phyloP scores from a whole-genome alignment of 1,140 invertebrate genomes.

The Euura saliciscinereae region DNA sequence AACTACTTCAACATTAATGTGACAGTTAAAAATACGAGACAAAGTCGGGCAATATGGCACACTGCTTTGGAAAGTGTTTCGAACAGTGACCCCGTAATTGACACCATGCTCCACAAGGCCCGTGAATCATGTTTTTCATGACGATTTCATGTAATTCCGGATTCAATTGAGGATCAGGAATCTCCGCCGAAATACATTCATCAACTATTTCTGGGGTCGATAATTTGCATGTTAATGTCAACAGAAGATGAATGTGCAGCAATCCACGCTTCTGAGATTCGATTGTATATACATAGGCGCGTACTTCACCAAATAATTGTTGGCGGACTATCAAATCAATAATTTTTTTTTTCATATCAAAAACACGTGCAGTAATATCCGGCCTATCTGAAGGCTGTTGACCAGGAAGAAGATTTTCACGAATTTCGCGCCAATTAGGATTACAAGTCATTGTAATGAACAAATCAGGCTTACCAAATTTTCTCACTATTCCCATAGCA shows the following conservation, averaged over 20 bases:
- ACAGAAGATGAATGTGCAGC: neutral
- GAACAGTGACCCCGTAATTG: slow-evolving; percentile 43
- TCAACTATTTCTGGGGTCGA: slow-evolving; percentile 35
- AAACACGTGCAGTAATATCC: slow-evolving; percentile 29
- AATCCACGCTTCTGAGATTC: no score
- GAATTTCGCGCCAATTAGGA: slow-evolving; percentile 55
- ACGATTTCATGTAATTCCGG: slow-evolving; percentile 45
- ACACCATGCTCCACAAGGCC: slow-evolving; percentile 13
- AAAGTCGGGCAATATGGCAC: slow-evolving; percentile 35
- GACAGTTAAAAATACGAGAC: no score
- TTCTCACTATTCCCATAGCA: slow-evolving; percentile 51
- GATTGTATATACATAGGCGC: no score
- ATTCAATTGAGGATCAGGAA: slow-evolving; percentile 55
- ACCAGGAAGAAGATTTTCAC: slow-evolving; percentile 39
- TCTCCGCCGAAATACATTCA: slow-evolving; percentile 52
- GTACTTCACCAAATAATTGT: no score
- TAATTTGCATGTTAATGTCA: slow-evolving; percentile 27
- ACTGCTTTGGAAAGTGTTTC: slow-evolving; percentile 44
- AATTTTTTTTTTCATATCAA: slow-evolving; percentile 21
- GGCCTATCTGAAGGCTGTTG: slow-evolving; percentile 44
- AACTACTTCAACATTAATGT: no score
- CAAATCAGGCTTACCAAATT: no score
- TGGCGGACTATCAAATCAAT: slow-evolving; percentile 17
- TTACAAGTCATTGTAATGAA: slow-evolving; percentile 41
- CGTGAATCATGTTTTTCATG: slow-evolving; percentile 52